A percentile compares a stretch with the other conserved stretches of the same genome.
phyloP scores from a whole-genome alignment of 2,888 invertebrate species.

The Leptinotarsa haldemani region DNA sequence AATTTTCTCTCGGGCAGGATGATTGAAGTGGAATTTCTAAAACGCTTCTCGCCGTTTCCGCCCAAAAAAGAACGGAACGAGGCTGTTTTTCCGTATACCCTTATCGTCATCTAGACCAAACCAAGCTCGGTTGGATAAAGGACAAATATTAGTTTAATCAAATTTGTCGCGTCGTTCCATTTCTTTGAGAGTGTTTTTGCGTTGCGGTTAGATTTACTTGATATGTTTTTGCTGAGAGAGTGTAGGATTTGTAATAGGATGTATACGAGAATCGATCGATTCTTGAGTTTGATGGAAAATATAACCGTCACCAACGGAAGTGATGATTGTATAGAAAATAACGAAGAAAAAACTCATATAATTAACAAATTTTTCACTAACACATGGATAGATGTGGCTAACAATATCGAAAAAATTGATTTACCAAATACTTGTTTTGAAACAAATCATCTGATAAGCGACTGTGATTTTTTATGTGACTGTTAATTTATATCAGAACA shows the following conservation, averaged over 20 bases:
- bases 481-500: too few relatives aligned
- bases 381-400: too few relatives aligned
- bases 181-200: slow-evolving; percentile 18
- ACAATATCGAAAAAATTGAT: too few relatives aligned
- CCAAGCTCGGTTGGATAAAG: slow-evolving; percentile 9
- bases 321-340: too few relatives aligned
- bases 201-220: background rate
- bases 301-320: too few relatives aligned
- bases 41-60: background rate
- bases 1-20: background rate
- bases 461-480: too few relatives aligned
- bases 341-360: too few relatives aligned
- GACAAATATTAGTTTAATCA: slow-evolving; percentile 25
- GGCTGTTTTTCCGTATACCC: background rate
- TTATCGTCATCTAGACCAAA: background rate
- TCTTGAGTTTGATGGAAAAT: too few relatives aligned
- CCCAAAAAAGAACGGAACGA: background rate
- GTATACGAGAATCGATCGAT: background rate
- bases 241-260: background rate
- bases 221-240: slow-evolving; percentile 2
- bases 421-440: too few relatives aligned
- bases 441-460: too few relatives aligned
- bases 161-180: slow-evolving; percentile 19
- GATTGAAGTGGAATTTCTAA: background rate
- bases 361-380: too few relatives aligned